Evolutionary conservation across 2,113 vertebrate genomes (phyloP).

Genomic region (Anthoscopus minutus): DNA sequence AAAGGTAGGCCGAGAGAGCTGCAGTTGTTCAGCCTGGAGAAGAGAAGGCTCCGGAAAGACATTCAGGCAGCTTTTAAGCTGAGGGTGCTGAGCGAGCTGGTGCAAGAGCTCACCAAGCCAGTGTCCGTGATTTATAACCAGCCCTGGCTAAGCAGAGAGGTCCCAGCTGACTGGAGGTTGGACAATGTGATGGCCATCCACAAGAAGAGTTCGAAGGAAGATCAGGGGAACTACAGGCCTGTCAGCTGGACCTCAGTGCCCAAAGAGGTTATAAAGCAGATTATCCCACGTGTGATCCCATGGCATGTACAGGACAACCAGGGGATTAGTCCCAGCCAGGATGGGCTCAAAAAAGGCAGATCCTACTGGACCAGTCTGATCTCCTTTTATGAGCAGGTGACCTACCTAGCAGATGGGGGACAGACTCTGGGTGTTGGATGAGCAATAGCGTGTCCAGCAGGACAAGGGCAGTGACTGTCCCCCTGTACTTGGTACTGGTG

Average conservation of each 20-base stretch:
- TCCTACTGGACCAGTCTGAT: not conserved
- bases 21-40: not conserved
- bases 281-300: not conserved
- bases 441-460: not conserved
- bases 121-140: not conserved
- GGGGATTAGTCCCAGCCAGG: not conserved
- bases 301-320: not conserved
- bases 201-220: not conserved
- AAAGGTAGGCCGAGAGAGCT: not conserved
- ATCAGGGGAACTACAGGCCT: not conserved
- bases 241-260: not conserved
- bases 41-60: not conserved
- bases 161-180: not conserved
- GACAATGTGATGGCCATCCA: not conserved
- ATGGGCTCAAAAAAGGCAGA: not conserved
- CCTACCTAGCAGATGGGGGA: rapidly evolving
- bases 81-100: not conserved
- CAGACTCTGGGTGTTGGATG: not conserved
- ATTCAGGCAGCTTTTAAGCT: not conserved
- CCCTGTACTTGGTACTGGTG: rapidly evolving
- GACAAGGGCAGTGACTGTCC: not conserved
- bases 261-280: not conserved
- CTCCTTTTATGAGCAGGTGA: not conserved
- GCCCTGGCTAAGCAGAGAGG: not conserved
- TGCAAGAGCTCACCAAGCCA: not conserved